Conservation (phyloP, 2,113 vertebrate species). For the Trinectes maculatus region DNA sequence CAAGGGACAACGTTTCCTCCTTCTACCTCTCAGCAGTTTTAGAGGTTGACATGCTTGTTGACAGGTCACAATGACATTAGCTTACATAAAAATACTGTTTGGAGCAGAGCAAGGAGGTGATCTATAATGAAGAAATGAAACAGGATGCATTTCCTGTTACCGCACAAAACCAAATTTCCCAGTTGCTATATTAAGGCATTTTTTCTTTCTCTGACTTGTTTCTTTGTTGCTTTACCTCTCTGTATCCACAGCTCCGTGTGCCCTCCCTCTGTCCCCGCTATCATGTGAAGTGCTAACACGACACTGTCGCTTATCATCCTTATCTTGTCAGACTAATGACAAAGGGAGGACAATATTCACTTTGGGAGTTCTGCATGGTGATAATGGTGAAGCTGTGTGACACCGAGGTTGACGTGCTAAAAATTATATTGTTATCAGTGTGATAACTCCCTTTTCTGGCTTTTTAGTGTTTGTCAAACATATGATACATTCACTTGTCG, state of each 20-base stretch:
- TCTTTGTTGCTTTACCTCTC: conserved; percentile 7
- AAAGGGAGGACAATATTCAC: conserved; percentile 70
- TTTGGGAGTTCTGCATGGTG: conserved; percentile 55
- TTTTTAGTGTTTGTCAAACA: conserved; percentile 15
- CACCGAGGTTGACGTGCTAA: conserved; percentile 19
- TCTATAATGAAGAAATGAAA: background rate
- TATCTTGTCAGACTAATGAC: conserved; percentile 66
- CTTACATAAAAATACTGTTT: background rate
- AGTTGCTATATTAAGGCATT: conserved; percentile 2
- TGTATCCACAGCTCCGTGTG: background rate
- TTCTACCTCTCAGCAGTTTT: conserved; percentile 27
- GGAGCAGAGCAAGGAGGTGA: background rate
- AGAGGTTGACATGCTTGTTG: conserved; percentile 8
- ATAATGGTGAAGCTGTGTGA: conserved; percentile 53
- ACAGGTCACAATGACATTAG: conserved; percentile 40
- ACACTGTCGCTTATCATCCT: conserved; percentile 63
- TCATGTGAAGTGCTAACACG: conserved; percentile 54
- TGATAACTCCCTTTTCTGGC: background rate
- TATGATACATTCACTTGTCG: background rate
- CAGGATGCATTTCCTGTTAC: background rate
- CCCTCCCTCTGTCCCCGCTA: conserved; percentile 38
- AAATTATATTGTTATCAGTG: background rate
- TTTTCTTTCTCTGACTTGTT: background rate
- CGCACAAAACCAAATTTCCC: background rate
- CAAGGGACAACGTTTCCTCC: conserved; percentile 11